Base-by-base conservation (phyloP, 2,888 invertebrate species). In the Chelonus formosanus region DNA sequence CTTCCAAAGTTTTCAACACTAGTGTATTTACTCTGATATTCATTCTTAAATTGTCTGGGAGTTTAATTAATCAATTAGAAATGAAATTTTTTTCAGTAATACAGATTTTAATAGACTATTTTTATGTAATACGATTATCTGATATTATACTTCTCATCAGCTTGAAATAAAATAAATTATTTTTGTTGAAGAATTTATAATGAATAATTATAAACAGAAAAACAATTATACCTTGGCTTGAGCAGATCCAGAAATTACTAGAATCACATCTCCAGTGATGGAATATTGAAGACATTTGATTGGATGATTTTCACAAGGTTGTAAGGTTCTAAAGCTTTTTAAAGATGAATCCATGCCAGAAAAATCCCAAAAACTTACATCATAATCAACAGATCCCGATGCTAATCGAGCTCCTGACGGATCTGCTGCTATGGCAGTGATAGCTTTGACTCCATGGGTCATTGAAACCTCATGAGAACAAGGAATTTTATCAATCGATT, bases 331-430 rank as follows among this genome's bases (percentile, higher is more conserved):
- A 83, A 98, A 99, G 56, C 96, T 94, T 60, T 93, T 90, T 87
- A 97, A 89, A 0, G 93, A 90, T 0, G 94, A 90, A 82, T 98
- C 97, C 97, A 99, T 98, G 3, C 98, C 98, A 70, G 97, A 95
- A 86, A 99, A 99, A 82, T 99, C 99, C 97, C 97, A 99, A 76
- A 99, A 94, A 61, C 93, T 93, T 2, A 99, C 93, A 74, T 97
- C 96, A 84, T 97, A 99, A 83, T 99, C 98, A 35, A 95, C 90
- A 0, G 97, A 96, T 0, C 99, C 99, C 0, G 94, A 92, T 0
- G 95, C 92, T 47, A 95, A 83, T 53, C 98, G 87, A 0, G 97
- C 96, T 0, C 98, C 99, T 1, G 97, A 94, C 0, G 97, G 95
- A 85, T 99, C 99, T 0, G 96, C 91, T 0, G 94, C 91, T 2